Evolutionary conservation across 2,888 invertebrate species (phyloP).

Genomic region (Cyaniris semiargus): DNA sequence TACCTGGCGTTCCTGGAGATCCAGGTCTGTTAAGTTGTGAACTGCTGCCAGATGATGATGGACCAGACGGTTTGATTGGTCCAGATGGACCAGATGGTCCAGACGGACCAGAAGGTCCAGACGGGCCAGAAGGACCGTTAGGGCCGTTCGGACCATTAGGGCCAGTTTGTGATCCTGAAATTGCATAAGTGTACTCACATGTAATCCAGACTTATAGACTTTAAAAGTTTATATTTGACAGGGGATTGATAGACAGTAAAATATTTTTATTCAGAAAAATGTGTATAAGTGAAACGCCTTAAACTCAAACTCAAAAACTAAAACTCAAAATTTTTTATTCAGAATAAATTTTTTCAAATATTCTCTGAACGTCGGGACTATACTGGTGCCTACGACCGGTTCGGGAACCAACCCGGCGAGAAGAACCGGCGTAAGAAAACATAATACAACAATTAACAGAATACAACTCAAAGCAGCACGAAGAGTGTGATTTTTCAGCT

Average conservation of each 20-base stretch:
- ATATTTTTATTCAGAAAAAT: neutral
- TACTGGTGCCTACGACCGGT: too few relatives aligned
- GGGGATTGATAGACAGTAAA: neutral
- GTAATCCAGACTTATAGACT: neutral
- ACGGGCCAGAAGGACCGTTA: slow-evolving; percentile 39
- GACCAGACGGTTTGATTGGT: neutral
- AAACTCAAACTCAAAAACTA: too few relatives aligned
- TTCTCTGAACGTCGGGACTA: too few relatives aligned
- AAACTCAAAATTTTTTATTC: too few relatives aligned
- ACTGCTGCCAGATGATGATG: slow-evolving; percentile 34
- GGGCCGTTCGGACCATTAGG: slow-evolving; percentile 44
- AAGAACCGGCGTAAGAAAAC: too few relatives aligned
- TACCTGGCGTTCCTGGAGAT: too few relatives aligned
- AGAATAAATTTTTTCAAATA: too few relatives aligned
- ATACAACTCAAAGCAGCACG: too few relatives aligned
- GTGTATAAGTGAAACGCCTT: too few relatives aligned
- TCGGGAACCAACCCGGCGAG: too few relatives aligned
- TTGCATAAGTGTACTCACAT: neutral
- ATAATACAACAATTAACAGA: too few relatives aligned
- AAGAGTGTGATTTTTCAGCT: too few relatives aligned
- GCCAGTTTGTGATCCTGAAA: slow-evolving; percentile 36
- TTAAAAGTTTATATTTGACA: neutral
- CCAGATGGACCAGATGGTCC: neutral
- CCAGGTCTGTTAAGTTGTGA: neutral
- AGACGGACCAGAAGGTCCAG: slow-evolving; percentile 29